Percentiles rank a stretch among this genome's conserved stretches.
Conservation (phyloP, 1,140 invertebrate genomes). For the Mamestra configurata region DNA sequence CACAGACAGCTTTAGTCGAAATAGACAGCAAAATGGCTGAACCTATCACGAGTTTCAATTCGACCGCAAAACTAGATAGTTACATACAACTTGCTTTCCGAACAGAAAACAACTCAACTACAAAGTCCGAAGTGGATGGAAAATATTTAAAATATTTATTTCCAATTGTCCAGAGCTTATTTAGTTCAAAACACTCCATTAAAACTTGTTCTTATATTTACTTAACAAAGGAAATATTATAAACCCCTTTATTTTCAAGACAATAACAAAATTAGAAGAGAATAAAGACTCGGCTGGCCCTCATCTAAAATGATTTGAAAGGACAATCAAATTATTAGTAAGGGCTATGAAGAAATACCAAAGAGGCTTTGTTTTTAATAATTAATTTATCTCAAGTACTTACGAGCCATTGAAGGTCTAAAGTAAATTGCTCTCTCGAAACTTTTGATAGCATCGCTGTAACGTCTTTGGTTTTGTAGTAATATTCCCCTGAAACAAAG, state of each 20-base stretch:
- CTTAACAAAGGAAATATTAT: slow-evolving; percentile 46
- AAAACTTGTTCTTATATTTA: slow-evolving; percentile 45
- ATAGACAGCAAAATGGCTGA: background rate
- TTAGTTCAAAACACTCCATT: slow-evolving; percentile 21
- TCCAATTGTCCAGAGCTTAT: slow-evolving; percentile 20
- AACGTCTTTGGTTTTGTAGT: slow-evolving; percentile 96
- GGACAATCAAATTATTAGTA: slow-evolving; percentile 43
- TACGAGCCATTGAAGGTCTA: slow-evolving; percentile 97
- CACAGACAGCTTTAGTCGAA: background rate
- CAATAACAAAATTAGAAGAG: slow-evolving; percentile 48
- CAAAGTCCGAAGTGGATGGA: background rate
- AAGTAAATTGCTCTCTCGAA: slow-evolving; percentile 98
- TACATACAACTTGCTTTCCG: background rate
- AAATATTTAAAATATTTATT: slow-evolving; percentile 42
- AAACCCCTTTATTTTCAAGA: slow-evolving; percentile 47
- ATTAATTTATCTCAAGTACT: slow-evolving; percentile 88
- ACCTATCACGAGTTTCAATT: background rate
- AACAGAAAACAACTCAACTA: slow-evolving; percentile 2
- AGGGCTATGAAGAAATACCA: slow-evolving; percentile 48
- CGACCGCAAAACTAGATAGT: background rate
- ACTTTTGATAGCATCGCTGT: slow-evolving; percentile 96
- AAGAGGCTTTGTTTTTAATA: slow-evolving; percentile 53
- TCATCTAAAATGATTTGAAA: slow-evolving; percentile 47
- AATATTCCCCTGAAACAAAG: slow-evolving; percentile 95
- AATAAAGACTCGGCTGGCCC: slow-evolving; percentile 41